These are phyloP conservation scores for Neosilurus hyrtlii DNA, from an alignment of 2,797 vertebrate genomes.

Conservation along the genomic window DNA sequence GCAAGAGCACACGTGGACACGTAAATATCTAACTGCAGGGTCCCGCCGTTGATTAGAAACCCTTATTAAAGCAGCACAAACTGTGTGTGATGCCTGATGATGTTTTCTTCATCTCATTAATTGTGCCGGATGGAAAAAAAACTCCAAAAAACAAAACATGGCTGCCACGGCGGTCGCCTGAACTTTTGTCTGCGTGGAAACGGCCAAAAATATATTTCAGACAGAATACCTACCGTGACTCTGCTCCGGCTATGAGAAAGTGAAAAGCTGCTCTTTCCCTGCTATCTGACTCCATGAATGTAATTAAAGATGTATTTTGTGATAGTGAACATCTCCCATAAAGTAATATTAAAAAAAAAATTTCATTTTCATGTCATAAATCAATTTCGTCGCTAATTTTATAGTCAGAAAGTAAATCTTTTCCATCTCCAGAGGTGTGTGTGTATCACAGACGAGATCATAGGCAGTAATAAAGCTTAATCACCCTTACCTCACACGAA, in stretches of 20 bases:
- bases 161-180: background rate
- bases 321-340: background rate
- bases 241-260: background rate
- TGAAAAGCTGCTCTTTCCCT: background rate
- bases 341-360: background rate
- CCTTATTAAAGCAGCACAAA: too few relatives aligned
- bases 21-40: background rate
- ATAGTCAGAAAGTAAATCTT: background rate
- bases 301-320: background rate
- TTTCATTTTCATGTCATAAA: background rate
- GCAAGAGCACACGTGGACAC: background rate
- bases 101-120: background rate
- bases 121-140: conserved; percentile 12
- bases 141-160: background rate
- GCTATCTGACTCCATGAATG: background rate
- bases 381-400: background rate
- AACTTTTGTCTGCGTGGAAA: background rate
- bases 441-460: background rate
- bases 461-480: background rate
- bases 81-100: background rate
- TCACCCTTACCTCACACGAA: background rate
- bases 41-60: background rate
- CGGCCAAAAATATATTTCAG: background rate
- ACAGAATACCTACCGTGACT: background rate
- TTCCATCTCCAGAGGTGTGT: background rate